Conservation (phyloP, 2,888 invertebrate genomes). For the Euclidia mi region DNA sequence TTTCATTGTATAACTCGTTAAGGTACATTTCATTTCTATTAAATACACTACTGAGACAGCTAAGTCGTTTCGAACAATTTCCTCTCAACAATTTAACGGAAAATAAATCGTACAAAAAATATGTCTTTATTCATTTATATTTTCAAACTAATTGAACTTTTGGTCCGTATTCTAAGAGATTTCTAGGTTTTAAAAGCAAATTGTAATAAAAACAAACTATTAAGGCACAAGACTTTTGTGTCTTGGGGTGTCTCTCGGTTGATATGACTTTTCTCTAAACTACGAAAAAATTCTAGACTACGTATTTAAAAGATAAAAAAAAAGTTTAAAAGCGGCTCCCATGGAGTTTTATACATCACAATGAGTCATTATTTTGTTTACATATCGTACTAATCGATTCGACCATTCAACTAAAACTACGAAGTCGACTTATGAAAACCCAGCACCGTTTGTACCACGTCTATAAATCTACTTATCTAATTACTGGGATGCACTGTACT, state of each 20-base stretch:
- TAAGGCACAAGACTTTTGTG: slow-evolving; percentile 87
- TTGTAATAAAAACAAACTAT: slow-evolving; percentile 66
- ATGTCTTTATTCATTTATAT: slow-evolving; percentile 73
- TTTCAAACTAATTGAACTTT: slow-evolving; percentile 75
- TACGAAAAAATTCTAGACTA: slow-evolving; percentile 71
- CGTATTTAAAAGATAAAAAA: slow-evolving; percentile 72
- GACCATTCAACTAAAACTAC: slow-evolving; percentile 73
- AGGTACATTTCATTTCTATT: slow-evolving; percentile 69
- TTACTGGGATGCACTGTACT: slow-evolving; percentile 88
- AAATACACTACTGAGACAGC: slow-evolving; percentile 72
- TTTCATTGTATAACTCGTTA: slow-evolving; percentile 65
- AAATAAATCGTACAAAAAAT: slow-evolving; percentile 86
- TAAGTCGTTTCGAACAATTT: slow-evolving; percentile 64
- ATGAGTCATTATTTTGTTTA: slow-evolving; percentile 35
- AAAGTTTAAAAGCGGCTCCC: slow-evolving; percentile 67
- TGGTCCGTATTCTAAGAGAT: slow-evolving; percentile 84
- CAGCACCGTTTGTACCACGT: slow-evolving; percentile 80
- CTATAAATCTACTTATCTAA: slow-evolving; percentile 79
- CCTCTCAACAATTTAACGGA: slow-evolving; percentile 70
- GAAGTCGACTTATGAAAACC: slow-evolving; percentile 65
- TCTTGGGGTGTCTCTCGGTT: slow-evolving; percentile 73
- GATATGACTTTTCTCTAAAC: slow-evolving; percentile 76
- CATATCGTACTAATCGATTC: slow-evolving; percentile 51
- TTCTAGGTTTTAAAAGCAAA: slow-evolving; percentile 58
- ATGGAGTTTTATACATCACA: slow-evolving; percentile 57